Conservation (phyloP, 2,113 vertebrate species). For the Sphaerodactylus townsendi region DNA sequence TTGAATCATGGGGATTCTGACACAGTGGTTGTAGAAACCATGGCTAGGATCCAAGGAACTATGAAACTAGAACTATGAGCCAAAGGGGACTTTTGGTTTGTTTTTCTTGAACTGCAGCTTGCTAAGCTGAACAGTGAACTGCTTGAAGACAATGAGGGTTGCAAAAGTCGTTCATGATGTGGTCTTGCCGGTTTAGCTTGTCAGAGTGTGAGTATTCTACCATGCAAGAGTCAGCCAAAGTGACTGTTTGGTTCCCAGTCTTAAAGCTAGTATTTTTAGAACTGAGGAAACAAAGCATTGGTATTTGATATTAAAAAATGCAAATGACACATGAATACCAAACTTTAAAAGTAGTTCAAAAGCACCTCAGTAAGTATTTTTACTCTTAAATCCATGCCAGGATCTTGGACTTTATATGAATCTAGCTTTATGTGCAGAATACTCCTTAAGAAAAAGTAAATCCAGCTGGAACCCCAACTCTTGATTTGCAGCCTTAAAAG, state of each 20-base stretch:
- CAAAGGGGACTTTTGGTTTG: neutral
- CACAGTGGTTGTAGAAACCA: neutral
- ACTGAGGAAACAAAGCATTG: neutral
- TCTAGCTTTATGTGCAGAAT: neutral
- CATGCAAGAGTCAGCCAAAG: neutral
- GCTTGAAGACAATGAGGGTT: neutral
- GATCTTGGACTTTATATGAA: neutral
- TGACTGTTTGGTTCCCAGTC: neutral
- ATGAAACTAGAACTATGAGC: neutral
- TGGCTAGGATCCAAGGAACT: neutral
- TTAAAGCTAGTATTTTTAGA: neutral
- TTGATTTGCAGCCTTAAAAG: neutral
- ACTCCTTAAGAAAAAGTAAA: neutral
- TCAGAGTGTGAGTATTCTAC: too few species aligned
- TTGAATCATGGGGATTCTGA: neutral
- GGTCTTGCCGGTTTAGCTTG: neutral
- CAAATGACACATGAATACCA: neutral
- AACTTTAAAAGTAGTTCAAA: neutral
- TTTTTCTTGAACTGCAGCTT: neutral
- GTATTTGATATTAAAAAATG: neutral
- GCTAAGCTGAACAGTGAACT: neutral
- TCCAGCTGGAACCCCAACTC: neutral
- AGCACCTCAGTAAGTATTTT: neutral
- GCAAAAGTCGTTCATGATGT: neutral
- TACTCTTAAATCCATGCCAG: neutral